These are phyloP conservation scores for Myiotriccus ornatus DNA, from an alignment of 2,797 vertebrate genomes.

Conservation along the genomic window DNA sequence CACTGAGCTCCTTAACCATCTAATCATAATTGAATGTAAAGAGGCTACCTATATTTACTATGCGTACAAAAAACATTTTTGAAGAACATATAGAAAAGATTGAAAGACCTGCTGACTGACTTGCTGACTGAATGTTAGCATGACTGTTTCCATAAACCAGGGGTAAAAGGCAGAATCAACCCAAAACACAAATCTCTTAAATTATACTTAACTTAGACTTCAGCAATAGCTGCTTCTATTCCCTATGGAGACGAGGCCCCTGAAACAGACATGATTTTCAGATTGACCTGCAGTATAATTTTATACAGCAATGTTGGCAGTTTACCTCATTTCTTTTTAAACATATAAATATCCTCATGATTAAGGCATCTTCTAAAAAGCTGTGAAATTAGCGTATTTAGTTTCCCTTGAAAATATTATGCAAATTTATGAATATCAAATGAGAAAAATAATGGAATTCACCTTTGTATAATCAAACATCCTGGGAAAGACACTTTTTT, in stretches of 20 bases:
- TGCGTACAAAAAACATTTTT: not conserved
- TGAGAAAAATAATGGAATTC: constrained; percentile 43
- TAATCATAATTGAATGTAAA: not conserved
- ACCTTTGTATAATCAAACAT: constrained; percentile 57
- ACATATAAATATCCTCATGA: constrained; percentile 42
- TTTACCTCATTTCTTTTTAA: constrained; percentile 20
- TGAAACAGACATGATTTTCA: not conserved
- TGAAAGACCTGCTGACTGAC: not conserved
- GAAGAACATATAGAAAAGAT: not conserved
- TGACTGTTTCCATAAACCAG: not conserved
- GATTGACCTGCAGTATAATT: not conserved
- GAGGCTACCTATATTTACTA: not conserved
- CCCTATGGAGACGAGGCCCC: not conserved
- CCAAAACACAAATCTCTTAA: not conserved
- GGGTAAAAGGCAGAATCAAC: not conserved
- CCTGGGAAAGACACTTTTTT: constrained; percentile 19
- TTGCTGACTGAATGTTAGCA: not conserved
- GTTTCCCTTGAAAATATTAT: constrained; percentile 47
- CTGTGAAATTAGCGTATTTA: constrained; percentile 58
- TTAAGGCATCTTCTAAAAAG: constrained; percentile 41
- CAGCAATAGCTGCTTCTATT: not conserved
- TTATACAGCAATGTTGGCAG: not conserved
- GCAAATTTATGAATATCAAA: constrained; percentile 54
- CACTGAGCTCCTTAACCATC: not conserved
- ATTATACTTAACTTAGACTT: not conserved